A percentile compares a stretch with the other conserved stretches of the same genome.
Evolutionary conservation across 2,113 vertebrate species (phyloP).

Genomic region (Otolemur garnettii): DNA sequence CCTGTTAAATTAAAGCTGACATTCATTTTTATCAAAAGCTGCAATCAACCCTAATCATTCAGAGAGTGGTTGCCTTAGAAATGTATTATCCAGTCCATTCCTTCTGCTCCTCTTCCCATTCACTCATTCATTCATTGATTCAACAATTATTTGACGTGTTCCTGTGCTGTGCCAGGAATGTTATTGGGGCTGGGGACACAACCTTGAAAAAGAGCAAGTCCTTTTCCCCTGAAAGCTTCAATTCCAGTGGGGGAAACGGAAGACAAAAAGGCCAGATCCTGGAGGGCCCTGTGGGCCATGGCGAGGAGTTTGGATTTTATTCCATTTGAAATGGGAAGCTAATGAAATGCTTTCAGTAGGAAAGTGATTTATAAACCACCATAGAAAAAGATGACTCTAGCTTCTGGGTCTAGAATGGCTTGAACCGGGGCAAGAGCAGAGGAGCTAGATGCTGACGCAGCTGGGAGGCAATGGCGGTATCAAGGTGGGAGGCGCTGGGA

Average conservation of each 20-base stretch:
- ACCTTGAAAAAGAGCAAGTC: neutral
- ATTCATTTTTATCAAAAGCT: conserved; percentile 18
- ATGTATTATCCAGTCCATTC: neutral
- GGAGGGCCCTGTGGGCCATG: neutral
- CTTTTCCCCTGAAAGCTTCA: neutral
- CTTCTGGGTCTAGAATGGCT: neutral
- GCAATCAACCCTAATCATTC: neutral
- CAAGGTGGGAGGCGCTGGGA: neutral
- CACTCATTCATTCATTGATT: neutral
- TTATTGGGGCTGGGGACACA: neutral
- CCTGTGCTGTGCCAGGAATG: neutral
- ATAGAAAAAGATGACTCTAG: neutral
- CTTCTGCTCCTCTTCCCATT: neutral
- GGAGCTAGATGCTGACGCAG: neutral
- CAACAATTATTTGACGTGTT: neutral
- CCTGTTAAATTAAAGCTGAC: neutral
- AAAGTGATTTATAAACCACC: neutral
- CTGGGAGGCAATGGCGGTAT: neutral
- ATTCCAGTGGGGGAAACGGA: neutral
- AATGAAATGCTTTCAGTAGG: neutral
- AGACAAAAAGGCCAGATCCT: neutral
- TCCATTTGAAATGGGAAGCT: neutral
- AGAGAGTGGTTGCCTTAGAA: neutral
- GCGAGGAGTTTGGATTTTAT: neutral
- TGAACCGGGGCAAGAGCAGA: neutral